These are phyloP conservation scores for Uria lomvia DNA, from an alignment of 2,113 vertebrate species.

Conservation along the genomic window DNA sequence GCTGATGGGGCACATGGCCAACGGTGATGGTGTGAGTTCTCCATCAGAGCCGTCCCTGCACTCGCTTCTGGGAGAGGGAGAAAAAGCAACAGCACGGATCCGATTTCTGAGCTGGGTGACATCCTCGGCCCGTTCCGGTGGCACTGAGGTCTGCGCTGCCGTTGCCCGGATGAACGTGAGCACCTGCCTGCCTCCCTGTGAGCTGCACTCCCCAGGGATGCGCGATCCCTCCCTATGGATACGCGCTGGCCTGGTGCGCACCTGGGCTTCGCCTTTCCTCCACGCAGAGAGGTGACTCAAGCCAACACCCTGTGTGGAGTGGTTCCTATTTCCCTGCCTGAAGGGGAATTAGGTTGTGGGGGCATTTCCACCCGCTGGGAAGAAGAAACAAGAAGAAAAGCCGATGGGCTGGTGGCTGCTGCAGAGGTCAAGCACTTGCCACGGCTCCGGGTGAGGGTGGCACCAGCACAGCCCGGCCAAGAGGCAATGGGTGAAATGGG, in stretches of 20 bases:
- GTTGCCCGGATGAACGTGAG: fast-evolving
- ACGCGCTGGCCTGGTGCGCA: too few species aligned
- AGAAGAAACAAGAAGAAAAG: background rate
- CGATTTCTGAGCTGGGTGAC: background rate
- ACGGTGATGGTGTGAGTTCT: fast-evolving
- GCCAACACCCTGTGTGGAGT: fast-evolving
- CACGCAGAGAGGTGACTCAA: fast-evolving
- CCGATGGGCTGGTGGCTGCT: background rate
- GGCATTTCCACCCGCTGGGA: background rate
- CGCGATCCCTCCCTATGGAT: fast-evolving
- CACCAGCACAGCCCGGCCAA: background rate
- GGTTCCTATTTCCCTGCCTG: fast-evolving
- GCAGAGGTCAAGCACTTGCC: too few species aligned
- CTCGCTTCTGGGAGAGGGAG: background rate
- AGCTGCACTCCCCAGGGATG: fast-evolving
- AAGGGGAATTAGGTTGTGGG: background rate
- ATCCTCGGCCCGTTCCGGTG: fast-evolving
- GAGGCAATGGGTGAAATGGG: background rate
- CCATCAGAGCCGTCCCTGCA: background rate
- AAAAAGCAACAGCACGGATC: background rate
- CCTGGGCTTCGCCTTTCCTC: background rate
- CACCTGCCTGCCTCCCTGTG: fast-evolving
- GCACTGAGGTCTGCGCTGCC: background rate
- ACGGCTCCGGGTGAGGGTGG: background rate
- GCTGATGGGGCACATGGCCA: fast-evolving